These are phyloP conservation scores for Gallinago jamesoni DNA, from an alignment of 2,113 vertebrate species.

Conservation along the genomic window DNA sequence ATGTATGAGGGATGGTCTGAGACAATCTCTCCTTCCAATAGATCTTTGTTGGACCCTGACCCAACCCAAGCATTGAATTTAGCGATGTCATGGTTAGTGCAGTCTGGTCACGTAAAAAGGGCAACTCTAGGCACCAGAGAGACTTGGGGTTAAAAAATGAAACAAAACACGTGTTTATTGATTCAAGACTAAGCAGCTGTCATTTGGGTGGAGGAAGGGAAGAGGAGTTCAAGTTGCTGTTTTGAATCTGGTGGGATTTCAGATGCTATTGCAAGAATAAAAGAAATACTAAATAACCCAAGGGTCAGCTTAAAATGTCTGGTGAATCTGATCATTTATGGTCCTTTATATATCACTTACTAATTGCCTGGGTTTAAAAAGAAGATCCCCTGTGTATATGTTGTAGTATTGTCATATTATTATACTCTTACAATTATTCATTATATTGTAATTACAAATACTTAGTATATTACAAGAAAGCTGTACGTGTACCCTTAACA, in stretches of 20 bases:
- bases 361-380: neutral
- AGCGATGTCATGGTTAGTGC: neutral
- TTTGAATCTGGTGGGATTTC: neutral
- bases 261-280: neutral
- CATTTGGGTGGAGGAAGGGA: neutral
- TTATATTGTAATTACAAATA: neutral
- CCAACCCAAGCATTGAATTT: neutral
- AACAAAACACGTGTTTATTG: neutral
- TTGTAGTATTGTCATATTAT: neutral
- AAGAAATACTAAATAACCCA: neutral
- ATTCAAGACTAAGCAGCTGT: neutral
- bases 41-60: neutral
- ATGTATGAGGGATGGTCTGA: neutral
- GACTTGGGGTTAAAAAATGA: neutral
- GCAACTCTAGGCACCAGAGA: neutral
- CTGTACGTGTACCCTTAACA: neutral
- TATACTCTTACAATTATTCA: neutral
- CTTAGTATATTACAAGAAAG: neutral
- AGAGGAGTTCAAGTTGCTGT: neutral
- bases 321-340: neutral
- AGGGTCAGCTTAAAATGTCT: neutral
- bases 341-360: neutral
- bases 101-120: neutral
- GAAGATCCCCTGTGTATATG: neutral
- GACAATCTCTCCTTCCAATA: neutral